Evolutionary conservation across 2,888 invertebrate species (phyloP).

Genomic region (Eucriotettix oculatus): DNA sequence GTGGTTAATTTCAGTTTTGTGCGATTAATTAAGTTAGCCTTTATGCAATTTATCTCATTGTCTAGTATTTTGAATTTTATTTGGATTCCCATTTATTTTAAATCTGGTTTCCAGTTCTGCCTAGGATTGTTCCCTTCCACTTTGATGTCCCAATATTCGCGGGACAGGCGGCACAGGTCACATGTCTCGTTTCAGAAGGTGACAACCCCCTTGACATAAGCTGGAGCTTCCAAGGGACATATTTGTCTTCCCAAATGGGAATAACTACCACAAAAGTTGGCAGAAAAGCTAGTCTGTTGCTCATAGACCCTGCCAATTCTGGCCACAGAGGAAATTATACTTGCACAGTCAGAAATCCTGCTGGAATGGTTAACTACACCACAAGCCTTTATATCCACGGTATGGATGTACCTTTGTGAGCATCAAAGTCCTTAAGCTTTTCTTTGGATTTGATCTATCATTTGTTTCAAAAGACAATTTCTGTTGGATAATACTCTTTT

Average conservation of each 20-base stretch:
- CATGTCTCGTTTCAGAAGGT: conserved; percentile 44
- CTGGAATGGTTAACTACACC: conserved; percentile 20
- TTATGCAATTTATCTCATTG: neutral
- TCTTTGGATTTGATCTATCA: no score
- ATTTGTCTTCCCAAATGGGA: conserved; percentile 23
- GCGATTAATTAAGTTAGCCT: neutral
- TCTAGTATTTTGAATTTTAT: neutral
- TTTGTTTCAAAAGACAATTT: no score
- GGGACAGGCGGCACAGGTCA: conserved; percentile 63
- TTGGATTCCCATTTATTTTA: neutral
- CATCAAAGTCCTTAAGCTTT: no score
- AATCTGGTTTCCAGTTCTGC: conserved; percentile 47
- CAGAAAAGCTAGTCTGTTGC: conserved; percentile 28
- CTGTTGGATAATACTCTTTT: no score
- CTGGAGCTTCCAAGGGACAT: conserved; percentile 34
- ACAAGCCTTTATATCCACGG: conserved; percentile 14
- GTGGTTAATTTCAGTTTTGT: neutral
- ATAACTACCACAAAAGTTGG: conserved; percentile 27
- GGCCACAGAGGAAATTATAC: conserved; percentile 24
- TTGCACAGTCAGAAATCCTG: conserved; percentile 23
- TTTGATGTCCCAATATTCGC: conserved; percentile 59
- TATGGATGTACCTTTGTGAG: neutral
- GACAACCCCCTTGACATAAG: conserved; percentile 35
- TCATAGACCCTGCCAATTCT: conserved; percentile 23
- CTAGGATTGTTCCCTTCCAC: conserved; percentile 64